A percentile compares a stretch with the other conserved stretches of the same genome.
Evolutionary conservation across 2,113 vertebrate species (phyloP).

Genomic region (Proterorhinus semilunaris): DNA sequence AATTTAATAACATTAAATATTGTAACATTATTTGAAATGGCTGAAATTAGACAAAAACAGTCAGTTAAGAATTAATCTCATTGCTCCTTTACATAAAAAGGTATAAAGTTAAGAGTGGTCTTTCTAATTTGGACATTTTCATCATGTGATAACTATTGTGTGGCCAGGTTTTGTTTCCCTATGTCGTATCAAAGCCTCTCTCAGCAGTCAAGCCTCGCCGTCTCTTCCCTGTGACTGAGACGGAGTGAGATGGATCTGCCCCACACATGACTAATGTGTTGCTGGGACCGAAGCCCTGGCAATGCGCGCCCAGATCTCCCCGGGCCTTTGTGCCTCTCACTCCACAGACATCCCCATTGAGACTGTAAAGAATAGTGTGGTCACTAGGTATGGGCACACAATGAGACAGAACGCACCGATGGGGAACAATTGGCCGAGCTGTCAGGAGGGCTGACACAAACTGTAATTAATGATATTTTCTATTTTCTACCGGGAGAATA

Average conservation of each 20-base stretch:
- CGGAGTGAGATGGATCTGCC: slow-evolving; percentile 53
- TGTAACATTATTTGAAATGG: too few relatives aligned
- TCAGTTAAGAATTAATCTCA: too few relatives aligned
- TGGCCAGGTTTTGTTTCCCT: slow-evolving; percentile 19
- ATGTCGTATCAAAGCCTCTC: slow-evolving; percentile 45
- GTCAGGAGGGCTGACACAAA: slow-evolving; percentile 87
- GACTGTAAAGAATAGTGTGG: slow-evolving; percentile 85
- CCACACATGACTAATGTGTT: slow-evolving; percentile 72
- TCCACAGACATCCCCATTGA: slow-evolving; percentile 82
- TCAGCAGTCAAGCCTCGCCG: slow-evolving; percentile 34
- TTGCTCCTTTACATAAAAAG: too few relatives aligned
- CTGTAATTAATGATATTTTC: slow-evolving; percentile 94
- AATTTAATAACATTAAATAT: too few relatives aligned
- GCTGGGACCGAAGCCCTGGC: slow-evolving; percentile 80
- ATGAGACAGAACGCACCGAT: slow-evolving; percentile 77
- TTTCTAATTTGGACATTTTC: slow-evolving; percentile 12
- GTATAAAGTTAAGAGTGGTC: background rate
- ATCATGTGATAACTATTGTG: background rate
- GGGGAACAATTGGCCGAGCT: slow-evolving; percentile 80
- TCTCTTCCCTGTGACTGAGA: slow-evolving; percentile 50
- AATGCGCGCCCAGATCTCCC: slow-evolving; percentile 74
- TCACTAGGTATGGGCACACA: slow-evolving; percentile 83
- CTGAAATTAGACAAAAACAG: too few relatives aligned
- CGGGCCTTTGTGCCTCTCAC: slow-evolving; percentile 71
- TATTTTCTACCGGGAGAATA: slow-evolving; percentile 84